Evolutionary conservation across 2,797 vertebrate species (phyloP).

Genomic region (Ataeniobius toweri): DNA sequence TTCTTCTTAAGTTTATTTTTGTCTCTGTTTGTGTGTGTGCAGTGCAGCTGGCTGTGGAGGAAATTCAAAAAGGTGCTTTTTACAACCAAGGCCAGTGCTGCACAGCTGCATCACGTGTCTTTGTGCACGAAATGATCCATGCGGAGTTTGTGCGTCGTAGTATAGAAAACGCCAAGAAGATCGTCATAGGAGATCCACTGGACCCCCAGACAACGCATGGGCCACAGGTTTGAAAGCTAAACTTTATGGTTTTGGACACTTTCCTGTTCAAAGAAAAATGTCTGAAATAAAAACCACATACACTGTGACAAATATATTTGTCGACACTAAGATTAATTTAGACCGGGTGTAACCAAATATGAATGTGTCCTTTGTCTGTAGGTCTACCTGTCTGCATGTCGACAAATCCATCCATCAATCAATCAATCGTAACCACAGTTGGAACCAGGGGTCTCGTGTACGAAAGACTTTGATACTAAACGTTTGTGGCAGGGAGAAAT

Average conservation of each 20-base stretch:
- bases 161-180: slow-evolving; percentile 85
- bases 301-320: no score
- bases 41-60: slow-evolving; percentile 94
- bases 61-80: slow-evolving; percentile 92
- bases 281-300: no score
- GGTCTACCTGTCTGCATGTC: no score
- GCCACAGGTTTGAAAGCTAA: slow-evolving; percentile 84
- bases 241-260: neutral
- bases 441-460: no score
- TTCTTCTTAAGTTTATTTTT: neutral
- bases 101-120: slow-evolving; percentile 91
- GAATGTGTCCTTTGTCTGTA: no score
- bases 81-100: slow-evolving; percentile 98
- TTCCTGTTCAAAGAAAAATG: no score
- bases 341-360: no score
- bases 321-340: no score
- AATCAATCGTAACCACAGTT: no score
- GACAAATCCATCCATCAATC: no score
- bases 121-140: slow-evolving; percentile 90
- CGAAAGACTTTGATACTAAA: no score
- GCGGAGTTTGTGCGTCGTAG: slow-evolving; percentile 91
- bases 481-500: no score
- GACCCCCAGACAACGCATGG: slow-evolving; percentile 90
- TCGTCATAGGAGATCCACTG: slow-evolving; percentile 89
- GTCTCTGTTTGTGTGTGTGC: slow-evolving; percentile 23